Conservation (phyloP, 2,888 invertebrate species). For the Bursaphelenchus okinawaensis region DNA sequence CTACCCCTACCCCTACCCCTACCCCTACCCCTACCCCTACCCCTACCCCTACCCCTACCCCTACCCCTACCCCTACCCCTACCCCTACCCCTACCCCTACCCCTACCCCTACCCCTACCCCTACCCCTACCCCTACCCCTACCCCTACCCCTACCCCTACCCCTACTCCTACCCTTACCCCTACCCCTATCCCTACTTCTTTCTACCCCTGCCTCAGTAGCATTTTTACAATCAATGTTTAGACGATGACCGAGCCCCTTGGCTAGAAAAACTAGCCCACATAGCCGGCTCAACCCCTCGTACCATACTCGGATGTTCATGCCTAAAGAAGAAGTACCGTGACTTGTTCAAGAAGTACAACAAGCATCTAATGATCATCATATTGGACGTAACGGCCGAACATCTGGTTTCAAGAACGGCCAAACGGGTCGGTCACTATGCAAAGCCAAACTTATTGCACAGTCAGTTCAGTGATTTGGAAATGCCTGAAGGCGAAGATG, state of each 20-base stretch:
- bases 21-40: no score
- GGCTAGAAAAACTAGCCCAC: constrained; percentile 43
- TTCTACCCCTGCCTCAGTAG: no score
- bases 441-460: constrained; percentile 22
- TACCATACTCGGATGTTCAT: constrained; percentile 56
- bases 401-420: constrained; percentile 17
- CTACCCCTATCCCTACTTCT: no score
- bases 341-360: constrained; percentile 30
- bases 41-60: no score
- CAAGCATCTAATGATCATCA: not conserved
- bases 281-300: constrained; percentile 11
- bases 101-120: no score
- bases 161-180: no score
- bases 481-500: constrained; percentile 16
- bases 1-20: no score
- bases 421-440: constrained; percentile 22
- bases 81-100: no score
- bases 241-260: constrained; percentile 58
- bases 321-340: constrained; percentile 57
- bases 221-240: constrained; percentile 19
- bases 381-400: not conserved
- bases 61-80: no score
- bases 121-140: no score
- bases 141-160: no score
- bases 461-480: constrained; percentile 28